Percentiles rank a stretch among this genome's conserved stretches.
Evolutionary conservation across 1,140 invertebrate species (phyloP).

Genomic region (Homarus americanus): DNA sequence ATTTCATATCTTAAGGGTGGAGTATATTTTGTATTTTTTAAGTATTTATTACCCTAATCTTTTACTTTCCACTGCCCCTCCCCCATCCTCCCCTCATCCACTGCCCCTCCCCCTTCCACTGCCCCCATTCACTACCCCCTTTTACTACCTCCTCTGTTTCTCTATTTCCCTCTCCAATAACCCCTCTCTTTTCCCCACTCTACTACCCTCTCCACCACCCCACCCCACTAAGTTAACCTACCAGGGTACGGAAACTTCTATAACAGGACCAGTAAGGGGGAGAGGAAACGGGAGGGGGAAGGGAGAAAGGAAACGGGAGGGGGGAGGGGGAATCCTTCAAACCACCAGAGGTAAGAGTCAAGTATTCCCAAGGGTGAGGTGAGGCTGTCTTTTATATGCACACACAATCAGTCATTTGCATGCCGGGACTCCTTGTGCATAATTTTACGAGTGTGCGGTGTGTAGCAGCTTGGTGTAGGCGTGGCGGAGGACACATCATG

Average conservation of each 20-base stretch:
- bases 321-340: not conserved
- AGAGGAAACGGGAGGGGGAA: not conserved
- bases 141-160: not conserved
- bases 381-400: not conserved
- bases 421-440: conserved; percentile 11
- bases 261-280: not conserved
- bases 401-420: conserved; percentile 30
- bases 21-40: too few relatives aligned
- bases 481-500: not conserved
- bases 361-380: not conserved
- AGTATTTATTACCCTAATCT: too few relatives aligned
- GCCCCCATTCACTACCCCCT: not conserved
- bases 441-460: conserved; percentile 32
- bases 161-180: not conserved
- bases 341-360: not conserved
- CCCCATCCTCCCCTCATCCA: too few relatives aligned
- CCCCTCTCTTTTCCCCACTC: too few relatives aligned
- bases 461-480: conserved; percentile 20
- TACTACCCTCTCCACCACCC: too few relatives aligned
- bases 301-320: not conserved
- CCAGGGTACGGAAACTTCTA: too few relatives aligned
- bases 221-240: too few relatives aligned
- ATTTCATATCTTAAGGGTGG: too few relatives aligned
- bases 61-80: too few relatives aligned
- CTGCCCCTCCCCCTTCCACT: not conserved